Percentiles rank a stretch among this genome's conserved stretches.
Conservation (phyloP, 2,797 vertebrate species). For the Bradypodion pumilum region DNA sequence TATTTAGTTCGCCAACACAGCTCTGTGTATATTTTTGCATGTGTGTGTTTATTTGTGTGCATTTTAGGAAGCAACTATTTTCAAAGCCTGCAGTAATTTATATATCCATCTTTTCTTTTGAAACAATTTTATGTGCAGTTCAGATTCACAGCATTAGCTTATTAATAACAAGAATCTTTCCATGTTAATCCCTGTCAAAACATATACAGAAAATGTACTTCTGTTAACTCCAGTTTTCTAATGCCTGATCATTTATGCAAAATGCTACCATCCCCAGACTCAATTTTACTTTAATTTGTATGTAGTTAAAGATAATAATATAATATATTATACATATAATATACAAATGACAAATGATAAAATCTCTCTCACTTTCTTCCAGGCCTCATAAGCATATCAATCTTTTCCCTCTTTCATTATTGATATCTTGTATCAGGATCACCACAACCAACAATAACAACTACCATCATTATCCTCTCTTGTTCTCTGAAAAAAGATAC, state of each 20-base stretch:
- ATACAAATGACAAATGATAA: neutral
- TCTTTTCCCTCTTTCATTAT: too few relatives aligned
- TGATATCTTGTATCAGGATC: too few relatives aligned
- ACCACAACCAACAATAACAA: too few relatives aligned
- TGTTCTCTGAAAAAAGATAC: too few relatives aligned
- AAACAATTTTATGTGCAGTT: constrained; percentile 35
- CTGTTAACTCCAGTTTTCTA: constrained; percentile 59
- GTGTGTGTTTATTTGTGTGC: neutral
- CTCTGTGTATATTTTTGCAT: neutral
- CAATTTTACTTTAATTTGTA: constrained; percentile 61
- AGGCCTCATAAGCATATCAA: too few relatives aligned
- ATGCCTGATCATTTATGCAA: constrained; percentile 58
- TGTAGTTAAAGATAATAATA: constrained; percentile 58
- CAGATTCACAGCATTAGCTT: constrained; percentile 34
- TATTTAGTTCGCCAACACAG: neutral
- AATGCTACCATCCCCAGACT: constrained; percentile 54
- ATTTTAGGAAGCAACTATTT: neutral
- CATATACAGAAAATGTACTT: constrained; percentile 49
- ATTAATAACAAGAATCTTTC: constrained; percentile 58
- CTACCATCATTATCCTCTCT: too few relatives aligned
- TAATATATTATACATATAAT: constrained; percentile 33
- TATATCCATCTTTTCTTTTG: neutral
- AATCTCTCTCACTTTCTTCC: neutral
- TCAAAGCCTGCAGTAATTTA: constrained; percentile 19
- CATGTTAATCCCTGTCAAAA: constrained; percentile 57